Conservation (phyloP, 1,140 invertebrate species). For the Glossosoma conforme region DNA sequence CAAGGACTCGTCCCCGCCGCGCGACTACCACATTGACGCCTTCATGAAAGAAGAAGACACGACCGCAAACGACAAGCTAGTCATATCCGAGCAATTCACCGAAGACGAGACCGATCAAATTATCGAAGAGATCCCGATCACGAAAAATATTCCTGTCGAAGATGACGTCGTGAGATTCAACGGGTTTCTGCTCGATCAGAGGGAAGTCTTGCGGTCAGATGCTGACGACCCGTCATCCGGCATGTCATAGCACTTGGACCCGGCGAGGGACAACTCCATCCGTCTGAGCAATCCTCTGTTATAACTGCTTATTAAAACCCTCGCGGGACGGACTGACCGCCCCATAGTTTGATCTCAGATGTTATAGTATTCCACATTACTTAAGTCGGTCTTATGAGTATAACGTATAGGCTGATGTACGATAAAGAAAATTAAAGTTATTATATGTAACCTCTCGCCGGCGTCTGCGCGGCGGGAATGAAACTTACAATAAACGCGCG, state of each 20-base stretch:
- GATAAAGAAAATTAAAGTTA: constrained; percentile 22
- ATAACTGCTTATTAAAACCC: constrained; percentile 30
- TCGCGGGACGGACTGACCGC: constrained; percentile 14
- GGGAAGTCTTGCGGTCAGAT: constrained; percentile 31
- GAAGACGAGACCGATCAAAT: constrained; percentile 12
- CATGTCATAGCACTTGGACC: constrained; percentile 42
- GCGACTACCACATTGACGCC: constrained; percentile 28
- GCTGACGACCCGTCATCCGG: constrained; percentile 45
- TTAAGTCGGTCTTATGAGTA: constrained; percentile 32
- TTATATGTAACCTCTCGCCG: constrained; percentile 4
- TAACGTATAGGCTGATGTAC: constrained; percentile 30
- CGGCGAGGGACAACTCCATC: constrained; percentile 26
- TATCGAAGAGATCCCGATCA: constrained; percentile 8
- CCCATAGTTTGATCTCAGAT: constrained; percentile 29
- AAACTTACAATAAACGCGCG: constrained; percentile 28
- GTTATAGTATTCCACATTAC: constrained; percentile 28
- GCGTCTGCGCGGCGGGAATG: constrained; percentile 9
- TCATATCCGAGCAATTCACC: constrained; percentile 22
- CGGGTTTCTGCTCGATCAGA: constrained; percentile 25
- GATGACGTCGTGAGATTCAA: constrained; percentile 30
- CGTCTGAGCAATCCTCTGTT: constrained; percentile 28
- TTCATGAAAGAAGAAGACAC: constrained; percentile 29
- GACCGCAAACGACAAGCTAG: constrained; percentile 18
- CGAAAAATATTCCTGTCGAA: constrained; percentile 20
- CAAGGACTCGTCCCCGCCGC: constrained; percentile 28